phyloP scores from a whole-genome alignment of 1,140 invertebrate genomes.

The Drosophila jambulina region DNA sequence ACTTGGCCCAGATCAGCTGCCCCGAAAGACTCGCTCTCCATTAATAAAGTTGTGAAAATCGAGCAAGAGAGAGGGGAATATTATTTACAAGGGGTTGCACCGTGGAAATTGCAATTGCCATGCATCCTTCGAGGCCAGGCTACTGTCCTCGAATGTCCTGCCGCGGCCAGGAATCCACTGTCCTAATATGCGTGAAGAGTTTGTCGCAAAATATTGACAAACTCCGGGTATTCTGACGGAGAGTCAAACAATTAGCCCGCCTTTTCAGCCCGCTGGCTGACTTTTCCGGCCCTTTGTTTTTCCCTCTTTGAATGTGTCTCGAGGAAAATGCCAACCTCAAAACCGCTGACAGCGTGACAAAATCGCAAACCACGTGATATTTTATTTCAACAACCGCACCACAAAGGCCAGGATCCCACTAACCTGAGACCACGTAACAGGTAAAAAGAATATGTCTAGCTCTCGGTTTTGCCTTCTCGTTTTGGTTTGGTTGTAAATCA shows the following conservation, averaged over 20 bases:
- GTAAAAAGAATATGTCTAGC: conserved; percentile 34
- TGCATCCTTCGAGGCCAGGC: conserved; percentile 43
- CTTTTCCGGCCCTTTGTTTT: conserved; percentile 16
- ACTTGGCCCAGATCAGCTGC: conserved; percentile 54
- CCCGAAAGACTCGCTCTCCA: conserved; percentile 19
- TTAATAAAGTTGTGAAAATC: conserved; percentile 70
- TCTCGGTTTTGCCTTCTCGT: conserved; percentile 4
- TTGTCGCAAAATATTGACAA: conserved; percentile 84
- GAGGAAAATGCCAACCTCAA: conserved; percentile 54
- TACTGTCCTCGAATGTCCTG: conserved; percentile 41
- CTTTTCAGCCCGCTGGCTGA: conserved; percentile 31
- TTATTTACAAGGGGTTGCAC: conserved; percentile 34
- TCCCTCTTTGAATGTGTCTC: not conserved
- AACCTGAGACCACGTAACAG: conserved; percentile 55
- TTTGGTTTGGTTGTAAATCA: conserved; percentile 46
- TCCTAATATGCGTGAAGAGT: conserved; percentile 72
- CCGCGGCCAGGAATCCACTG: conserved; percentile 10
- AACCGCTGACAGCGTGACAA: conserved; percentile 85
- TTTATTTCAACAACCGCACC: conserved; percentile 81
- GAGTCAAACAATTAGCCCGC: conserved; percentile 65
- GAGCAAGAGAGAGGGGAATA: conserved; percentile 33
- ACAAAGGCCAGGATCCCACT: conserved; percentile 26
- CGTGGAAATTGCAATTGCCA: conserved; percentile 81
- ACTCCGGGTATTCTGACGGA: conserved; percentile 49
- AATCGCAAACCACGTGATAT: conserved; percentile 84